Evolutionary conservation across 2,888 invertebrate genomes (phyloP).

Genomic region (Serripes groenlandicus): DNA sequence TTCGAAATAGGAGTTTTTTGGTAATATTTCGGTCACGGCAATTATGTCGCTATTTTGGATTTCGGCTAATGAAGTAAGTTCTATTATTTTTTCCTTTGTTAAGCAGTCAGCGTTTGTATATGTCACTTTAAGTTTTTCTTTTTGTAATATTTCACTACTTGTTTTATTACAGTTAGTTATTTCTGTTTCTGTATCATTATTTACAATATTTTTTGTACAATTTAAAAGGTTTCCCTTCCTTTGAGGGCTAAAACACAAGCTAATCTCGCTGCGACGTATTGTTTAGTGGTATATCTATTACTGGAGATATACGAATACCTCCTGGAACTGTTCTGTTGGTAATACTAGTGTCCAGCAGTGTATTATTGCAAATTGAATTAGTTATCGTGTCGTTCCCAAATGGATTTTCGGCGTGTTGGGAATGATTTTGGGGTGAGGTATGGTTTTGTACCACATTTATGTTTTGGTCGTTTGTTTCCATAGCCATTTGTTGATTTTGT

Average conservation of each 20-base stretch:
- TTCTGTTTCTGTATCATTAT: not conserved
- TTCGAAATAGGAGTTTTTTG: too few species aligned
- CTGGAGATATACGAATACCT: too few species aligned
- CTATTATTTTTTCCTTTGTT: slow-evolving; percentile 2
- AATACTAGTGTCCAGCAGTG: too few species aligned
- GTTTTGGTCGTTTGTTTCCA: too few species aligned
- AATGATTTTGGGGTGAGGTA: too few species aligned
- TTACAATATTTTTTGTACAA: not conserved
- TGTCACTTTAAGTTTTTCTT: not conserved
- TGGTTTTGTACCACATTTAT: too few species aligned
- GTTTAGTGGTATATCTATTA: too few species aligned
- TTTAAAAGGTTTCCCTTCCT: not conserved
- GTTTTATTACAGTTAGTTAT: not conserved
- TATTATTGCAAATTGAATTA: too few species aligned
- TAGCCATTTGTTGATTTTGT: too few species aligned
- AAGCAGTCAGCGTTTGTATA: slow-evolving; percentile 27
- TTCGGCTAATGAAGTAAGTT: not conserved
- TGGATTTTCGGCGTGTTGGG: too few species aligned
- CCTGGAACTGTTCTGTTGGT: too few species aligned
- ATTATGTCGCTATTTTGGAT: not conserved
- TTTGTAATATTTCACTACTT: not conserved
- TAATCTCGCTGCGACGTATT: not conserved
- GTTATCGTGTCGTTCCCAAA: too few species aligned
- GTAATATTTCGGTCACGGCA: slow-evolving; percentile 13
- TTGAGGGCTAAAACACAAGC: not conserved